Percentiles rank a stretch among this genome's conserved stretches.
phyloP scores from a whole-genome alignment of 2,888 invertebrate genomes.

The Apamea crenata region DNA sequence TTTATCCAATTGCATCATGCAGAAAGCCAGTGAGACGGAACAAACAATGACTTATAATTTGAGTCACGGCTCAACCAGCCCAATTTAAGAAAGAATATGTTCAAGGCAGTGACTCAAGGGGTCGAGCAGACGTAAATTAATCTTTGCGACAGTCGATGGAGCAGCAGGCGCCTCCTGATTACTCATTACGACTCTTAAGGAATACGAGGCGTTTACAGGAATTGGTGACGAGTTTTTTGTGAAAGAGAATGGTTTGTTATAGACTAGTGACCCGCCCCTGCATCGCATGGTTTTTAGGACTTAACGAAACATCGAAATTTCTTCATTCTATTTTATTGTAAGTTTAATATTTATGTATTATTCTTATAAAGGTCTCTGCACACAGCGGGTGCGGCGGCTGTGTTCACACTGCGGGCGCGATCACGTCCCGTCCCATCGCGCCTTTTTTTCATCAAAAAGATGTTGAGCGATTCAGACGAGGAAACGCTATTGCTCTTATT shows the following conservation, averaged over 20 bases:
- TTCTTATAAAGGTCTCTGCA: too few species aligned
- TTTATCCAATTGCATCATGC: constrained; percentile 40
- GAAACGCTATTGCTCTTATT: too few species aligned
- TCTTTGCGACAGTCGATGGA: constrained; percentile 71
- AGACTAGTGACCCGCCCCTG: too few species aligned
- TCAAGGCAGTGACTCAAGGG: constrained; percentile 76
- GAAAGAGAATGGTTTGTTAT: not conserved
- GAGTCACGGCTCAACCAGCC: constrained; percentile 71
- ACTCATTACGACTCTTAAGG: constrained; percentile 70
- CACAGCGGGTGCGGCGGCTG: too few species aligned
- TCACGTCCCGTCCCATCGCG: too few species aligned
- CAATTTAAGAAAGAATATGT: constrained; percentile 74
- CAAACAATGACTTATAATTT: constrained; percentile 65
- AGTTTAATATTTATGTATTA: too few species aligned
- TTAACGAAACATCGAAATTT: too few species aligned
- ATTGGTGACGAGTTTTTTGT: constrained; percentile 25
- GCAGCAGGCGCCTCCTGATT: constrained; percentile 72
- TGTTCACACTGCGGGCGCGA: too few species aligned
- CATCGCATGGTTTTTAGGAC: too few species aligned
- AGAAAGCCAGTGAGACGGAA: constrained; percentile 44
- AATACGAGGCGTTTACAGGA: constrained; percentile 23
- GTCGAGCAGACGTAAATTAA: constrained; percentile 73
- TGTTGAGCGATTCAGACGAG: too few species aligned
- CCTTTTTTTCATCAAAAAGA: too few species aligned
- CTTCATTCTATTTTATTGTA: too few species aligned